Base-by-base conservation (phyloP, 2,113 vertebrate species). In the Aspiorhynchus laticeps region DNA sequence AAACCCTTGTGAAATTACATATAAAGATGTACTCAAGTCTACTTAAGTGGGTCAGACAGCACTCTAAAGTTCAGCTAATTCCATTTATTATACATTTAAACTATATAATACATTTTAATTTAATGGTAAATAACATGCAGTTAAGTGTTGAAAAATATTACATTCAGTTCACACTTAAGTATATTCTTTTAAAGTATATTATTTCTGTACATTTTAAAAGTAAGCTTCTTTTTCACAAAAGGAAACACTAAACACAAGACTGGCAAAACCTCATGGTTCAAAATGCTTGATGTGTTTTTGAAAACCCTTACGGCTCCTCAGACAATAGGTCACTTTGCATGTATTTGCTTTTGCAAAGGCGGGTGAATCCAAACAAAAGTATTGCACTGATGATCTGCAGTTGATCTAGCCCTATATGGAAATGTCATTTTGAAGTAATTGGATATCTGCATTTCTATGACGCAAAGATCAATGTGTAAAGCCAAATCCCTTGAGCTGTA, bases 301-400 rank as follows among this genome's bases (percentile, higher is more conserved):
- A 38, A 38, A 71, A 71, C 15, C 17, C 31, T 41, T 8, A 38
- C 19, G 9, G 69, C 69, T 74, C 71, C 21, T 74, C 36, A 12
- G 21, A 24, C 5, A 36, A 71, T 71, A 9, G 17, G 2, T 36
- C 67, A 14, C 71, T 74, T 74, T 43, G 71, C 71, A 74, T 74
- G 71, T 43, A 74, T 74, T 74, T 74, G 38, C 38, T 74, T 74
- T 74, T 14, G 71, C 38, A 43, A 43, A 74, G 71, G 71, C 2
- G 10, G 21, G 71, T 3, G 24, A 43, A 74, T 74, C 21, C 36
- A 74, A 74, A n/a, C 36, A n/a, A 74, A 2, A 74, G 4, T 6
- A 43, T 2, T 6, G 71, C 69, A 74, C 71, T 43, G 21, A 5
- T 12, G 36, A 41, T 43, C 21, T 74, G 69, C 19, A 24, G 36